Conservation (phyloP, 1,140 invertebrate species). For the Cecropterus lyciades region DNA sequence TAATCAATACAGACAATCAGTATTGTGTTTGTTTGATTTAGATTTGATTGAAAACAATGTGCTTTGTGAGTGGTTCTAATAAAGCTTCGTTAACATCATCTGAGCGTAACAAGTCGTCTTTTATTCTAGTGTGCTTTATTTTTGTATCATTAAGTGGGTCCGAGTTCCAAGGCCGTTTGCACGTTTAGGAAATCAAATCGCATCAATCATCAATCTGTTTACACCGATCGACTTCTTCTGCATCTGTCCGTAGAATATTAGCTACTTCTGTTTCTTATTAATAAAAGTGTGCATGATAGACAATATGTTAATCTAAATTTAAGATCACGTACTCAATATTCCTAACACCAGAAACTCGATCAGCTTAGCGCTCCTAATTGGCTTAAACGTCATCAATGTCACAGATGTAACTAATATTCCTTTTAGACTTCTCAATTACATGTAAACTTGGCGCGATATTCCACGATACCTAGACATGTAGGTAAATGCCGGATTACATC, state of each 20-base stretch:
- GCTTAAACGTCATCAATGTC: slow-evolving; percentile 36
- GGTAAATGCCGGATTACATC: too few relatives aligned
- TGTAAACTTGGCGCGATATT: slow-evolving; percentile 31
- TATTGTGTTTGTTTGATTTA: slow-evolving; percentile 2
- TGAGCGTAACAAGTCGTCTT: slow-evolving; percentile 26
- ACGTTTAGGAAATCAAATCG: slow-evolving; percentile 26
- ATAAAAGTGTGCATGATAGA: slow-evolving; percentile 27
- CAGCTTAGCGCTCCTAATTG: slow-evolving; percentile 28
- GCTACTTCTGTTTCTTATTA: slow-evolving; percentile 33
- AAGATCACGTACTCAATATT: slow-evolving; percentile 26
- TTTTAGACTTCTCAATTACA: slow-evolving; percentile 23
- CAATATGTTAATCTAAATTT: slow-evolving; percentile 29
- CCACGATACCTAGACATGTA: not conserved
- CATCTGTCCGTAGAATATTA: slow-evolving; percentile 36
- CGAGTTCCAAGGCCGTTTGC: slow-evolving; percentile 28
- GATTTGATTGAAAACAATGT: slow-evolving; percentile 17
- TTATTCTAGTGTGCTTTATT: slow-evolving; percentile 21
- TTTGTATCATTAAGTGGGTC: slow-evolving; percentile 31
- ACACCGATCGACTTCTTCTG: slow-evolving; percentile 20
- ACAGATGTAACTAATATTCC: slow-evolving; percentile 37
- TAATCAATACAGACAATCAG: not conserved
- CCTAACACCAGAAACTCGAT: slow-evolving; percentile 28
- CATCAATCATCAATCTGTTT: slow-evolving; percentile 32
- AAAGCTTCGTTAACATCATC: slow-evolving; percentile 33
- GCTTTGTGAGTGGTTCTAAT: slow-evolving; percentile 25